A percentile compares a stretch with the other conserved stretches of the same genome.
Evolutionary conservation across 2,113 vertebrate species (phyloP).

Genomic region (Rhinopomastus cyanomelas): DNA sequence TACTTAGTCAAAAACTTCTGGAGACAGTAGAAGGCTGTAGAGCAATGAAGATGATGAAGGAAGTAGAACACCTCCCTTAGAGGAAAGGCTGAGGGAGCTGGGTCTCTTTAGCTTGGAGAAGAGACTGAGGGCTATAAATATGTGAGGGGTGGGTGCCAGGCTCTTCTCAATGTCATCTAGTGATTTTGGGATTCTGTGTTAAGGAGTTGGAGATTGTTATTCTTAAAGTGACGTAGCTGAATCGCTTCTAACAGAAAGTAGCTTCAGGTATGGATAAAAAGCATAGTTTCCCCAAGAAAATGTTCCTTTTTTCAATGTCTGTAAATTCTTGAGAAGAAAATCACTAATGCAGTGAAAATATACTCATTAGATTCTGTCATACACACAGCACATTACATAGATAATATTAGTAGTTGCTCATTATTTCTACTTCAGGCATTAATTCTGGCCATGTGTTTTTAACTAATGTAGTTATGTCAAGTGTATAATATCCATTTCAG

Average conservation of each 20-base stretch:
- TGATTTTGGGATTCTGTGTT: no score
- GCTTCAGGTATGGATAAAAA: neutral
- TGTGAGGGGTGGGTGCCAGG: no score
- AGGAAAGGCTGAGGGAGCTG: no score
- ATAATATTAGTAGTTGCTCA: neutral
- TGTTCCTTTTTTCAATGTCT: neutral
- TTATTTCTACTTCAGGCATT: neutral
- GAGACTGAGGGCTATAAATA: no score
- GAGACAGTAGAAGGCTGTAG: no score
- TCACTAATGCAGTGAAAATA: neutral
- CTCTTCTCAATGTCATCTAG: no score
- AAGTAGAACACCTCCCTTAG: no score
- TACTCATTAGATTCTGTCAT: neutral
- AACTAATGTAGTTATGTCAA: neutral
- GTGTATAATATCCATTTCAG: neutral
- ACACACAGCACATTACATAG: neutral
- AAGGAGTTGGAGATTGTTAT: neutral
- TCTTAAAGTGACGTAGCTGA: neutral
- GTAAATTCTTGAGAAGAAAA: neutral
- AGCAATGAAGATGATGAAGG: no score
- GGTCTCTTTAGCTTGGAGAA: no score
- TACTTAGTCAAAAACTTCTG: no score
- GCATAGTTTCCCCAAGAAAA: fast-evolving
- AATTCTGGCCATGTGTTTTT: neutral
- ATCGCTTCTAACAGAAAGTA: neutral